These are phyloP conservation scores for Apogon talboti DNA, from an alignment of 2,797 vertebrate genomes.

Conservation along the genomic window DNA sequence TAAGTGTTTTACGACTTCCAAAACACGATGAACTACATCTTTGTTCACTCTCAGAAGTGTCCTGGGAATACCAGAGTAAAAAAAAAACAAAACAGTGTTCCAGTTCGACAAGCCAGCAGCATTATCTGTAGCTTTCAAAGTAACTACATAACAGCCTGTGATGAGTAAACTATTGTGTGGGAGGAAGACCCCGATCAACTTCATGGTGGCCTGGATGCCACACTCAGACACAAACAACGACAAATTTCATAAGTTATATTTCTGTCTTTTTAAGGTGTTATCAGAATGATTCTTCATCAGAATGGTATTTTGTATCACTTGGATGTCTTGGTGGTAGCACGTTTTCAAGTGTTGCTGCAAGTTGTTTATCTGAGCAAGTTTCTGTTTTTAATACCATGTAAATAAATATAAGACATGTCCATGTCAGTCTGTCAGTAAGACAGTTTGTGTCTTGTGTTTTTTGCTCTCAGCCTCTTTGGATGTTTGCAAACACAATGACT, in stretches of 20 bases:
- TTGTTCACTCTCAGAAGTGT: not conserved
- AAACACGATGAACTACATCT: not conserved
- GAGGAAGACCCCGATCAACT: not conserved
- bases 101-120: too few species aligned
- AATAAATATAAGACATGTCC: conserved; percentile 6
- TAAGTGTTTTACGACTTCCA: not conserved
- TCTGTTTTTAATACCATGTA: conserved; percentile 14
- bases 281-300: not conserved
- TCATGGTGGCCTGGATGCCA: not conserved
- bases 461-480: not conserved
- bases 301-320: conserved; percentile 4
- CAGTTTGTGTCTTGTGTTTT: not conserved
- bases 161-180: not conserved
- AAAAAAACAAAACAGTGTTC: too few species aligned
- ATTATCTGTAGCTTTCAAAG: not conserved
- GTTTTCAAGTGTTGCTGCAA: conserved; percentile 32
- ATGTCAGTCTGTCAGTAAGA: conserved; percentile 6
- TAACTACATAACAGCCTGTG: not conserved
- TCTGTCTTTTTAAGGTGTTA: conserved; percentile 11
- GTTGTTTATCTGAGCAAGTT: conserved; percentile 22
- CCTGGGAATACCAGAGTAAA: not conserved
- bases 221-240: conserved; percentile 3
- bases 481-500: conserved; percentile 16
- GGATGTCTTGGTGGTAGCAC: not conserved
- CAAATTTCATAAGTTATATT: conserved; percentile 6